phyloP scores from a whole-genome alignment of 2,888 invertebrate genomes.

The Drosophila picticornis region DNA sequence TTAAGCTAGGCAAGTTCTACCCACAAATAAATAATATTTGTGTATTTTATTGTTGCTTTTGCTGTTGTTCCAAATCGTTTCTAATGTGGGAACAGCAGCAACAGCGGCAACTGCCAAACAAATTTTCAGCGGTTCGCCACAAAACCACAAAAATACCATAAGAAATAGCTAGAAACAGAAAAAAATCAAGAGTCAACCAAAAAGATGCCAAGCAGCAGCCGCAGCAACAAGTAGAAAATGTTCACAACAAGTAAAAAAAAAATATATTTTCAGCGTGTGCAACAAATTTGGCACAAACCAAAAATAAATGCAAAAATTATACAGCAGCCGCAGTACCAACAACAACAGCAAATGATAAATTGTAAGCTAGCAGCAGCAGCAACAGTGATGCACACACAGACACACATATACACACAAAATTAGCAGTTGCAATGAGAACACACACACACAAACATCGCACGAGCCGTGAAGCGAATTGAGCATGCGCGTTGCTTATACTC shows the following conservation, averaged over 20 bases:
- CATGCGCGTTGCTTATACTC: conserved; percentile 29
- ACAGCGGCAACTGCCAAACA: conserved; percentile 23
- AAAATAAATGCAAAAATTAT: conserved; percentile 55
- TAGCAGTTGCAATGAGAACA: conserved; percentile 70
- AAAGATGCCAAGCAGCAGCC: conserved; percentile 44
- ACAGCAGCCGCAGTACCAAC: conserved; percentile 10
- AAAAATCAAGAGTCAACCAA: conserved; percentile 28
- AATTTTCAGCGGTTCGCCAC: conserved; percentile 14
- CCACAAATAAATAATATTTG: conserved; percentile 3
- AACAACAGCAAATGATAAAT: conserved; percentile 39
- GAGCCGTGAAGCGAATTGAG: conserved; percentile 50
- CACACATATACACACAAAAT: conserved; percentile 35
- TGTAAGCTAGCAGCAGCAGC: conserved; percentile 23
- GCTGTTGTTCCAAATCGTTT: conserved; percentile 4
- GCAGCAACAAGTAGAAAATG: conserved; percentile 26
- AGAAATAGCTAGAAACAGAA: conserved; percentile 12
- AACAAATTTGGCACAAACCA: conserved; percentile 67
- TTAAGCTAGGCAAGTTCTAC: conserved; percentile 23
- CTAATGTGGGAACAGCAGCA: conserved; percentile 1
- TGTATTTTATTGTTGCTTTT: neutral
- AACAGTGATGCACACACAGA: conserved; percentile 30
- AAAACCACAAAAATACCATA: conserved; percentile 65
- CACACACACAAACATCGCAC: conserved; percentile 42
- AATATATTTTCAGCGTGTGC: conserved; percentile 52
- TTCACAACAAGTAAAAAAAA: conserved; percentile 25